phyloP scores from a whole-genome alignment of 2,797 vertebrate genomes.

The Halcyon badia region DNA sequence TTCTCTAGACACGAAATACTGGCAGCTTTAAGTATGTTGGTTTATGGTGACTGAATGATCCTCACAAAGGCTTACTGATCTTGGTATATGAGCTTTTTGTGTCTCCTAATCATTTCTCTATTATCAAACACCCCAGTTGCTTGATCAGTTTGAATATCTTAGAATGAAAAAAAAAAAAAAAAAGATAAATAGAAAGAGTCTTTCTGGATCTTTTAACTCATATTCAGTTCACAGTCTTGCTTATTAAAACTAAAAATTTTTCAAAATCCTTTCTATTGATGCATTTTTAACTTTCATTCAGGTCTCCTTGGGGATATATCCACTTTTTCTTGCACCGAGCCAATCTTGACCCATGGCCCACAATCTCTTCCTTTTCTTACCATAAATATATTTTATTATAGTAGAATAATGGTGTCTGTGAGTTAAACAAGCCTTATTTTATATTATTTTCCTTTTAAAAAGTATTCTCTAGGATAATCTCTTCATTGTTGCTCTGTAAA shows the following conservation, averaged over 20 bases:
- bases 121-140: neutral
- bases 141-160: neutral
- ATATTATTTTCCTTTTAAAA: neutral
- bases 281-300: neutral
- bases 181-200: neutral
- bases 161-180: neutral
- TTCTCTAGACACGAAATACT: neutral
- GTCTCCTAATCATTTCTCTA: neutral
- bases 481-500: neutral
- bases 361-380: neutral
- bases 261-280: neutral
- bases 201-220: neutral
- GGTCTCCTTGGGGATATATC: neutral
- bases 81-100: neutral
- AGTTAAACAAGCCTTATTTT: neutral
- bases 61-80: neutral
- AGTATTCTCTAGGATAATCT: neutral
- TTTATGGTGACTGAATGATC: neutral
- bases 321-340: neutral
- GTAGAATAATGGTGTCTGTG: neutral
- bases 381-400: neutral
- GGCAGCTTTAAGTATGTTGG: neutral
- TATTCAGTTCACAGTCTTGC: neutral
- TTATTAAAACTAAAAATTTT: neutral
- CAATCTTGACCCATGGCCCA: neutral